Evolutionary conservation across 2,888 invertebrate genomes (phyloP).

Genomic region (Xylota sylvarum): DNA sequence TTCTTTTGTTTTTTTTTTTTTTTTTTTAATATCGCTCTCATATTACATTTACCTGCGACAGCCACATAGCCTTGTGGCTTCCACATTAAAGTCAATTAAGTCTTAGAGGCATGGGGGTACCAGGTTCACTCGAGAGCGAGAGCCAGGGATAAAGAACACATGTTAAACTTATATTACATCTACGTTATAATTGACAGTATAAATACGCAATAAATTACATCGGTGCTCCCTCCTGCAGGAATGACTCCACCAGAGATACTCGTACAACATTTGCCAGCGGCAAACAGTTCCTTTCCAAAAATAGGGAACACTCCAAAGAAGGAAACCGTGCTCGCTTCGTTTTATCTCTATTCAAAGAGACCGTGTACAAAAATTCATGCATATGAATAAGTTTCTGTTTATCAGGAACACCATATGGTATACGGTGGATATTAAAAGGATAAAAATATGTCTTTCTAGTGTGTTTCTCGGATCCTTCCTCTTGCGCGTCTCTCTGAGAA

Average conservation of each 20-base stretch:
- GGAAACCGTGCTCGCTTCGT: neutral
- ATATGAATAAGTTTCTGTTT: slow-evolving; percentile 77
- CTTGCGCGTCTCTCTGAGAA: neutral
- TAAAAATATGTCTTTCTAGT: slow-evolving; percentile 56
- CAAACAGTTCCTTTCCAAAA: slow-evolving; percentile 48
- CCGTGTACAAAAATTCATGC: slow-evolving; percentile 68
- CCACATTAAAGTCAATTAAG: slow-evolving; percentile 70
- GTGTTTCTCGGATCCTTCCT: slow-evolving; percentile 33
- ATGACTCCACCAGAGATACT: slow-evolving; percentile 24
- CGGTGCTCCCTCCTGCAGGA: slow-evolving; percentile 8
- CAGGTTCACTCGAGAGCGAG: slow-evolving; percentile 7
- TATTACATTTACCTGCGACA: slow-evolving; percentile 20
- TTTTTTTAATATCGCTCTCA: neutral
- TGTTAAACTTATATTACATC: slow-evolving; percentile 35
- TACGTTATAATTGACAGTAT: slow-evolving; percentile 66
- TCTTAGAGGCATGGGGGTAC: slow-evolving; percentile 22
- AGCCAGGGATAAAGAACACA: slow-evolving; percentile 36
- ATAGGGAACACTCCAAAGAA: slow-evolving; percentile 25
- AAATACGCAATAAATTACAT: slow-evolving; percentile 69
- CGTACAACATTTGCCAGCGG: slow-evolving; percentile 39
- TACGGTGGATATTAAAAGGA: slow-evolving; percentile 68
- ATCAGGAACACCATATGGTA: slow-evolving; percentile 74
- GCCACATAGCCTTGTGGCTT: slow-evolving; percentile 37
- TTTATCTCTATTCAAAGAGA: slow-evolving; percentile 39
- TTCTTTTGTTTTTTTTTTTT: neutral